These are phyloP conservation scores for Synodontis membranacea DNA, from an alignment of 2,113 vertebrate species.

Conservation along the genomic window DNA sequence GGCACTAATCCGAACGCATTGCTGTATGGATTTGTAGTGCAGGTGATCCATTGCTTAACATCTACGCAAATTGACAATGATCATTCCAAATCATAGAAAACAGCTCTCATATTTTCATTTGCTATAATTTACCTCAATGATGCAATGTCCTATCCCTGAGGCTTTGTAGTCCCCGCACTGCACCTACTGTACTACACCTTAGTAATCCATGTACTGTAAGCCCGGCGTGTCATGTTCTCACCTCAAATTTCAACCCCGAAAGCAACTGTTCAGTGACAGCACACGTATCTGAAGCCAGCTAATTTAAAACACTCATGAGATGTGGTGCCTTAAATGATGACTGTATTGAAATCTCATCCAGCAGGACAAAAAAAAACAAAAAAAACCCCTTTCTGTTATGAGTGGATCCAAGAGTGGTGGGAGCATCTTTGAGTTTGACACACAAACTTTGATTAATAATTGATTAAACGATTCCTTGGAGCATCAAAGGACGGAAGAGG, in stretches of 20 bases:
- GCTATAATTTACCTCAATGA: constrained; percentile 27
- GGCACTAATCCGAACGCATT: constrained; percentile 43
- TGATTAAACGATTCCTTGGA: constrained; percentile 89
- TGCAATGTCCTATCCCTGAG: constrained; percentile 35
- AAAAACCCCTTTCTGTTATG: constrained; percentile 74
- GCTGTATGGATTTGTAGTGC: constrained; percentile 39
- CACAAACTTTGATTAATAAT: constrained; percentile 99
- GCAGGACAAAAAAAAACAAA: constrained; percentile 51
- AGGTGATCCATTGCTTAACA: constrained; percentile 27
- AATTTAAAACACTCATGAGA: constrained; percentile 56
- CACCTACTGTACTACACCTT: constrained; percentile 41
- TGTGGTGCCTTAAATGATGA: constrained; percentile 59
- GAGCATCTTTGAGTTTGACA: constrained; percentile 89
- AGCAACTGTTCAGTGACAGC: constrained; percentile 43
- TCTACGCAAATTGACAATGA: background rate
- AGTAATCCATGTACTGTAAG: constrained; percentile 54
- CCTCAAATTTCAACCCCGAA: constrained; percentile 54
- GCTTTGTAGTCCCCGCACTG: constrained; percentile 18
- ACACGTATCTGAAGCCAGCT: constrained; percentile 53
- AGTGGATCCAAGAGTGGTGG: constrained; percentile 77
- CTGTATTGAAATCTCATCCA: constrained; percentile 61
- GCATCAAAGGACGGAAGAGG: constrained; percentile 99
- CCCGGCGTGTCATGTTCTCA: constrained; percentile 52
- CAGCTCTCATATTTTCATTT: constrained; percentile 18
- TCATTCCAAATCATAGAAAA: constrained; percentile 9